A percentile compares a stretch with the other conserved stretches of the same genome.
phyloP scores from a whole-genome alignment of 2,113 vertebrate species.

The Ibidorhyncha struthersii region DNA sequence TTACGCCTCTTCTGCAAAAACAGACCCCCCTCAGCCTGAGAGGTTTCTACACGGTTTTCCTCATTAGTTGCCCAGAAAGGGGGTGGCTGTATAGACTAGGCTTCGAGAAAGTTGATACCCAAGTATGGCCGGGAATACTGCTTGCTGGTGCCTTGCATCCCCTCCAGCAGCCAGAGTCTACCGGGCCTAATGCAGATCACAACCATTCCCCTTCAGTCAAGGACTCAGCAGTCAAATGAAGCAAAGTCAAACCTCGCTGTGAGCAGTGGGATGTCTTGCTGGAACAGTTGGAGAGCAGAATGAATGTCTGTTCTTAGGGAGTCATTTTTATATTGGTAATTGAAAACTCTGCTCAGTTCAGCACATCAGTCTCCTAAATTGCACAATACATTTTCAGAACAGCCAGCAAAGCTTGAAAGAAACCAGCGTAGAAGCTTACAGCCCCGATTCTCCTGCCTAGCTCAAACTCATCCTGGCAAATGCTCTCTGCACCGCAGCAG shows the following conservation, averaged over 20 bases:
- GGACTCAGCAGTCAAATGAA: background rate
- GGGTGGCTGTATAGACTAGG: background rate
- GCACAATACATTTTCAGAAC: conserved; percentile 22
- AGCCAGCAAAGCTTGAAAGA: conserved; percentile 3
- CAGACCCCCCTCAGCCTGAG: background rate
- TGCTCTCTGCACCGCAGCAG: background rate
- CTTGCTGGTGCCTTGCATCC: background rate
- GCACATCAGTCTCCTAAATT: conserved; percentile 22
- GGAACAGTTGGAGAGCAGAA: background rate
- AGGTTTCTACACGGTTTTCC: background rate
- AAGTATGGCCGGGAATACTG: background rate
- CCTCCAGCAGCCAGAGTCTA: background rate
- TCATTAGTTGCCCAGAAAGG: background rate
- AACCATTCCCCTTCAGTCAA: background rate
- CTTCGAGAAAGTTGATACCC: background rate
- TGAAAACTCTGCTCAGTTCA: conserved; percentile 9
- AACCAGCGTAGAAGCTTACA: background rate
- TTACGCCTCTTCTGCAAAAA: background rate
- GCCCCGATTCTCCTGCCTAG: background rate
- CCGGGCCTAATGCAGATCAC: background rate
- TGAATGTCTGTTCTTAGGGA: background rate
- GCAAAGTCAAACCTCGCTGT: background rate
- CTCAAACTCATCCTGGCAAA: background rate
- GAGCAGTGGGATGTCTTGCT: background rate
- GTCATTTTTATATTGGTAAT: conserved; percentile 11